Conservation (phyloP, 2,797 vertebrate genomes). For the Myiotriccus ornatus region DNA sequence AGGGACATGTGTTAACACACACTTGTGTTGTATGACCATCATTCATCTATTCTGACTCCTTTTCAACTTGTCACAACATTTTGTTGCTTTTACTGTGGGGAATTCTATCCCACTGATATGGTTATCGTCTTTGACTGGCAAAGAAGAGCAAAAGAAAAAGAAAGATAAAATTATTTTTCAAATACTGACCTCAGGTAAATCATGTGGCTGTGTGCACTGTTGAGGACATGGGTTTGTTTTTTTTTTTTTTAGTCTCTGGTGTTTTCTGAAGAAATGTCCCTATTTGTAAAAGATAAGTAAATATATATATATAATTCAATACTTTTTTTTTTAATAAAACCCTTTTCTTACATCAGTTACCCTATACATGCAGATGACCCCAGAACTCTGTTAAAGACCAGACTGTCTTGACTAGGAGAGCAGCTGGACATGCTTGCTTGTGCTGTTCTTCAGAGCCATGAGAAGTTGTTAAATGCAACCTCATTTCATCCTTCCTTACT, state of each 20-base stretch:
- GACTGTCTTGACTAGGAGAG: background rate
- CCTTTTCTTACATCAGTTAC: too few relatives aligned
- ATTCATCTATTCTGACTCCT: background rate
- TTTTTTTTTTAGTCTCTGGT: background rate
- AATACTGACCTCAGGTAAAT: background rate
- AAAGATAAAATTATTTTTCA: background rate
- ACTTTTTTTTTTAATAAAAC: too few relatives aligned
- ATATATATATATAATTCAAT: background rate
- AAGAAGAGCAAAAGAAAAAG: background rate
- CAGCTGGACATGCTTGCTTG: background rate
- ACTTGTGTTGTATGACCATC: background rate
- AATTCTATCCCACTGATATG: background rate
- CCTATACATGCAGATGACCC: background rate
- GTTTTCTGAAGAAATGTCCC: background rate
- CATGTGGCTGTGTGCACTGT: background rate
- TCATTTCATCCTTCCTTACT: background rate
- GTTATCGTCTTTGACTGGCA: background rate
- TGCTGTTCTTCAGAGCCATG: background rate
- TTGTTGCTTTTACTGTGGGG: background rate
- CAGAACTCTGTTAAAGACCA: background rate
- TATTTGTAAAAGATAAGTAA: background rate
- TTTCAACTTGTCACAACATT: background rate
- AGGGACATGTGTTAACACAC: background rate
- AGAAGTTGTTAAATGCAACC: background rate
- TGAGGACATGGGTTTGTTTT: background rate